These are phyloP conservation scores for Phalacrocorax brasilianus DNA, from an alignment of 2,113 vertebrate genomes.

Conservation along the genomic window DNA sequence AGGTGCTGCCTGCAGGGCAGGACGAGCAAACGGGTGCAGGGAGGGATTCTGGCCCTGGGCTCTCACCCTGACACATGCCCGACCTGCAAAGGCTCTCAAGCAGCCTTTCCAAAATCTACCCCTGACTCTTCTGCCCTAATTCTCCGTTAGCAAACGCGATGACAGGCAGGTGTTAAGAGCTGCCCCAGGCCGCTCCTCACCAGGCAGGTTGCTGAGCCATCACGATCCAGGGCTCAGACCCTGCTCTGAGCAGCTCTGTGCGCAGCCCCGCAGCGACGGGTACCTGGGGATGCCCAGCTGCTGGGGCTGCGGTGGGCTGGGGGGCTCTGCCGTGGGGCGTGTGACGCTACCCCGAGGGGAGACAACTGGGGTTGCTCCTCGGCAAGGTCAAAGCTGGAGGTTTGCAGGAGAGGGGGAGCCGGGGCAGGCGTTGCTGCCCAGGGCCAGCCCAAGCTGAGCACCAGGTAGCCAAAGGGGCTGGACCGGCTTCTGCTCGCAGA, in stretches of 20 bases:
- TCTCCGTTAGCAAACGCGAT: neutral
- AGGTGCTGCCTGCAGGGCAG: neutral
- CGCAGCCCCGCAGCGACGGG: fast-evolving
- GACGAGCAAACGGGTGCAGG: neutral
- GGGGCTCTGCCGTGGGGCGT: fast-evolving
- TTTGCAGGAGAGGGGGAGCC: no score
- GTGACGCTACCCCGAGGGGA: fast-evolving
- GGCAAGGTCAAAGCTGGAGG: no score
- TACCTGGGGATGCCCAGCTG: neutral
- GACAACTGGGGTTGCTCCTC: fast-evolving
- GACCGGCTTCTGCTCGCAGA: fast-evolving
- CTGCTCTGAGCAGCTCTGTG: neutral
- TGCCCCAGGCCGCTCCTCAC: neutral
- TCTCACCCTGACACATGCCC: neutral
- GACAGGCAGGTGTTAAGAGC: neutral
- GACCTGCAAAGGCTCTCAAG: neutral
- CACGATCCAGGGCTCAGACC: neutral
- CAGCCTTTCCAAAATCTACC: neutral
- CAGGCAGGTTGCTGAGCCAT: neutral
- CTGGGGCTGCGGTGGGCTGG: no score
- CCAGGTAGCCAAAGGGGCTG: fast-evolving
- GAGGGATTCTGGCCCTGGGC: neutral
- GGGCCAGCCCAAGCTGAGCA: neutral
- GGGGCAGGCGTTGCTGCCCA: neutral
- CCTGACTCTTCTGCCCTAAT: neutral